phyloP scores from a whole-genome alignment of 2,888 invertebrate species.

The Morpho deidamia region DNA sequence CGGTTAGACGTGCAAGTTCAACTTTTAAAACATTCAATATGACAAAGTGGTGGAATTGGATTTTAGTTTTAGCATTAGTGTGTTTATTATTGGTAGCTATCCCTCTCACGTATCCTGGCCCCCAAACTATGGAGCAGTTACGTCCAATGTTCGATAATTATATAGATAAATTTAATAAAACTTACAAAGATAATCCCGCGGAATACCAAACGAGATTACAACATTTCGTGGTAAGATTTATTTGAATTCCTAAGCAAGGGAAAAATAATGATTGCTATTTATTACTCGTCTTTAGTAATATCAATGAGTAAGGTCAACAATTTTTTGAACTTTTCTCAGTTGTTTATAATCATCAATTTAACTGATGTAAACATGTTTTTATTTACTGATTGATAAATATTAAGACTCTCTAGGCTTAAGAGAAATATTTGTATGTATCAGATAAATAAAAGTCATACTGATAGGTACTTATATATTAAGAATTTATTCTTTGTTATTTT shows the following conservation, averaged over 20 bases:
- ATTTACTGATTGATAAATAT: too few relatives aligned
- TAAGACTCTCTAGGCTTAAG: too few relatives aligned
- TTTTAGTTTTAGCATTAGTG: slow-evolving; percentile 46
- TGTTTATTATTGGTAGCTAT: slow-evolving; percentile 59
- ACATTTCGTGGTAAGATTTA: slow-evolving; percentile 70
- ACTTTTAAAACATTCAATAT: slow-evolving; percentile 34
- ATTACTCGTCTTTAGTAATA: background rate
- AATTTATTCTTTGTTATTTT: too few relatives aligned
- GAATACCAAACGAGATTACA: slow-evolving; percentile 71
- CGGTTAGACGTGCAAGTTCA: slow-evolving; percentile 10
- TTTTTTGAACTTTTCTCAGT: too few relatives aligned
- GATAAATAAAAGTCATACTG: too few relatives aligned
- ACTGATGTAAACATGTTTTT: background rate
- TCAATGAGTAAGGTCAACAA: background rate
- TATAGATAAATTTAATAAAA: slow-evolving; percentile 74
- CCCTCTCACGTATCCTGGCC: slow-evolving; percentile 43
- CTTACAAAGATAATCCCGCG: slow-evolving; percentile 59
- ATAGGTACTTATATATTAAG: too few relatives aligned
- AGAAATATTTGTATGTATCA: too few relatives aligned
- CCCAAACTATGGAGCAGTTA: slow-evolving; percentile 39
- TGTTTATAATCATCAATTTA: too few relatives aligned
- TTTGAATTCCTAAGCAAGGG: background rate
- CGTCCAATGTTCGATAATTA: slow-evolving; percentile 68
- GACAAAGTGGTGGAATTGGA: slow-evolving; percentile 68
- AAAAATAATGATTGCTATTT: background rate